phyloP scores from a whole-genome alignment of 2,113 vertebrate species.

The Thamnophis sirtalis region DNA sequence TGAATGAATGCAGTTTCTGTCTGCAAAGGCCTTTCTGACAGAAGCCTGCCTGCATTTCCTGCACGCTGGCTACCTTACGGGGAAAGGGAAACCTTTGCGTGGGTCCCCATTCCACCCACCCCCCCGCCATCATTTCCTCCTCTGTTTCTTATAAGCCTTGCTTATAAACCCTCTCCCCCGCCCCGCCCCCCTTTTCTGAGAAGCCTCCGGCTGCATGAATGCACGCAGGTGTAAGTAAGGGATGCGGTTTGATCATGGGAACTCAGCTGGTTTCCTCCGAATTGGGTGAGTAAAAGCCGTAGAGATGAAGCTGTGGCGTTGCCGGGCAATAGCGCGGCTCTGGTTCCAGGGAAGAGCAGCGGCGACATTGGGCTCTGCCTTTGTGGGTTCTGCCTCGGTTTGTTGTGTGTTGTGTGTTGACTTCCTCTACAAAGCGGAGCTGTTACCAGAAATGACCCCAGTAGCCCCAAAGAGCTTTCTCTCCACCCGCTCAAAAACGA shows the following conservation, averaged over 20 bases:
- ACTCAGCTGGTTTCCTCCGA: conserved; percentile 1
- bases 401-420: too few relatives aligned
- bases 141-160: conserved; percentile 13
- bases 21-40: background rate
- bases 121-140: background rate
- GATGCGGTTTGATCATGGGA: background rate
- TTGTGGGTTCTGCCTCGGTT: too few relatives aligned
- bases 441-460: background rate
- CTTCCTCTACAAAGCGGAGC: background rate
- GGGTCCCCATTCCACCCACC: background rate
- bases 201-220: background rate
- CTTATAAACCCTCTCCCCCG: background rate
- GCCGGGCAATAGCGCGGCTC: too few relatives aligned
- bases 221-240: background rate
- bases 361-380: background rate
- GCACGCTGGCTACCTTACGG: background rate
- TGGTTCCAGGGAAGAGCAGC: background rate
- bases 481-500: accelerated
- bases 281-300: background rate
- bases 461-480: background rate
- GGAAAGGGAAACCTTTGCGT: too few relatives aligned
- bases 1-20: background rate
- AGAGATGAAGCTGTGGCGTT: too few relatives aligned
- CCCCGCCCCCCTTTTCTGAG: conserved; percentile 2
- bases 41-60: background rate